Evolutionary conservation across 2,888 invertebrate species (phyloP), one percentile per base, ranked within the genome.

Genomic region (Lasioglossum calceatum): DNA sequence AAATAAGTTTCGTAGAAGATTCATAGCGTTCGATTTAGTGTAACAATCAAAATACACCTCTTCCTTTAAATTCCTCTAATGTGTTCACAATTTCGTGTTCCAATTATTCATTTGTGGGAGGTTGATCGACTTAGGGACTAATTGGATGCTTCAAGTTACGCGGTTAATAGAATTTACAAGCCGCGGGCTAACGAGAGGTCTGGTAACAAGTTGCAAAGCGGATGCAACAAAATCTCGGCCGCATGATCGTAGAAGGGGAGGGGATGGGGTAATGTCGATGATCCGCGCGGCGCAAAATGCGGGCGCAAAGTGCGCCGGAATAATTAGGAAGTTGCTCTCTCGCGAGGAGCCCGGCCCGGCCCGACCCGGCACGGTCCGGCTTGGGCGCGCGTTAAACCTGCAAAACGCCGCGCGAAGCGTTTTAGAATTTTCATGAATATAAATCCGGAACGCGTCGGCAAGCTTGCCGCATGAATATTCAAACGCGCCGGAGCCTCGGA

Each of bases 371-470:
- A 8, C 54, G 50, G 54, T 54, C 23, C 54, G 10, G 50, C 50
- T 23, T 23, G 50, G 54, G 12, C 7, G 58, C 42, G 64, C 72
- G 77, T 88, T 79, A 72, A 70, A 82, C 70, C 71, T 70, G 82
- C 77, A 64, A 84, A 89, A 82, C 61, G 85, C 78, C 67, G 78
- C 61, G 77, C 84, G 77, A 79, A 79, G 77, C 82, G 81, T 90
- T 90, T 88, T 79, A 70, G 84, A 82, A 82, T 88, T 90, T 90
- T 88, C 90, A 90, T 90, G 90, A 90, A 90, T 90, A 90, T 87
- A 90, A 90, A 88, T 86, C 81, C 47, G 19, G 71, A 73, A 75
- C 79, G 73, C 73, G 82, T 77, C 75, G 77, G 32, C 84, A 77
- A 78, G 78, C 76, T 79, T 58, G 61, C 71, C 44, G 54, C 67